Percentiles rank a stretch among this genome's conserved stretches.
These are phyloP conservation scores for Portevinia maculata DNA, from an alignment of 2,888 invertebrate genomes.

Conservation along the genomic window DNA sequence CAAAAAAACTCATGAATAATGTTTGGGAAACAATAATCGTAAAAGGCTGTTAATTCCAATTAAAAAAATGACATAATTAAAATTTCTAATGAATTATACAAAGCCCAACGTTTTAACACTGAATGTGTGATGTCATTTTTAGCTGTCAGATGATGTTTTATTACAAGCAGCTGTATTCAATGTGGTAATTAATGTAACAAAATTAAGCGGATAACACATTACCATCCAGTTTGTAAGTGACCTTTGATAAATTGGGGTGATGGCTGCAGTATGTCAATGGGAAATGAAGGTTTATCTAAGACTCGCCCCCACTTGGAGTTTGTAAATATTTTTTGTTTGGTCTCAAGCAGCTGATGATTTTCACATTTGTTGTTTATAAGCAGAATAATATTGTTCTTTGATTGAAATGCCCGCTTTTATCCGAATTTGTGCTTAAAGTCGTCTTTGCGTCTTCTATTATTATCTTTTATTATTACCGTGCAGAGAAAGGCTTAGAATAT, in stretches of 20 bases:
- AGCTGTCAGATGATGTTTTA: constrained; percentile 41
- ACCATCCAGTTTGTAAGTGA: background rate
- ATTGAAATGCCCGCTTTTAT: too few relatives aligned
- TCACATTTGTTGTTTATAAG: too few relatives aligned
- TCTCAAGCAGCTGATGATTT: too few relatives aligned
- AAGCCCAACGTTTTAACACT: background rate
- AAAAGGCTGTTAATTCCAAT: constrained; percentile 31
- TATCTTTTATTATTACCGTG: too few relatives aligned
- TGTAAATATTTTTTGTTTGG: too few relatives aligned
- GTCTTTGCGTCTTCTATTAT: too few relatives aligned
- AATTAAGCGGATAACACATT: background rate
- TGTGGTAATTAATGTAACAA: background rate
- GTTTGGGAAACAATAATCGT: constrained; percentile 26
- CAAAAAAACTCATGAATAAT: constrained; percentile 19
- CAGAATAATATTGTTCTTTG: too few relatives aligned
- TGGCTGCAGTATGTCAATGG: background rate
- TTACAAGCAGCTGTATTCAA: constrained; percentile 2
- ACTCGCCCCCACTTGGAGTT: background rate
- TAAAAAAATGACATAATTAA: constrained; percentile 57
- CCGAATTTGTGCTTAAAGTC: too few relatives aligned
- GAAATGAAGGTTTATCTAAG: constrained; percentile 6
- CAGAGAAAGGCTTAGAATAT: too few relatives aligned
- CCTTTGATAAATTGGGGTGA: background rate
- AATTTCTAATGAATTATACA: constrained; percentile 19
- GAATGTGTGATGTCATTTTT: constrained; percentile 58